phyloP scores from a whole-genome alignment of 2,888 invertebrate genomes.

The Periphyllus acericola region DNA sequence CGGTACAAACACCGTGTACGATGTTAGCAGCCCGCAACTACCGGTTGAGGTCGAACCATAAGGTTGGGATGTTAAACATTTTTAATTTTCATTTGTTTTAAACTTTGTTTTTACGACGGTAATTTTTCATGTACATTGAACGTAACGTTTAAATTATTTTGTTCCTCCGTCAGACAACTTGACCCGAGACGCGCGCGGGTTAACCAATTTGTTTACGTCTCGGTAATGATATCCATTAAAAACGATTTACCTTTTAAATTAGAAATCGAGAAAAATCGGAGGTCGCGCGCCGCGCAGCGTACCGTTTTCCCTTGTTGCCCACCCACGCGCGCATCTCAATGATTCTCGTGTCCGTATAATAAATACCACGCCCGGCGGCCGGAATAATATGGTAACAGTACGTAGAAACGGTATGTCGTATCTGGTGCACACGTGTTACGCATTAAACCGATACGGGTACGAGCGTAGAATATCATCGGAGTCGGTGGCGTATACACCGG shows the following conservation, averaged over 20 bases:
- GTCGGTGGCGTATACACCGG: too few relatives aligned
- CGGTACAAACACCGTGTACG: neutral
- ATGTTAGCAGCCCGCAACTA: neutral
- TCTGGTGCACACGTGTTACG: too few relatives aligned
- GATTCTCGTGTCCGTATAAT: neutral
- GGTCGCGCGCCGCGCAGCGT: neutral
- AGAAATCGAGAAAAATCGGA: conserved; percentile 39
- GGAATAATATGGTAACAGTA: too few relatives aligned
- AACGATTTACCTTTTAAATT: conserved; percentile 30
- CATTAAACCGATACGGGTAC: too few relatives aligned
- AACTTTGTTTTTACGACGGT: conserved; percentile 2
- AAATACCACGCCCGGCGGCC: too few relatives aligned
- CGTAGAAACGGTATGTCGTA: too few relatives aligned
- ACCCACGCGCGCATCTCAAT: neutral
- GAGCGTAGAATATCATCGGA: too few relatives aligned
- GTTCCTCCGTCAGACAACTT: conserved; percentile 1
- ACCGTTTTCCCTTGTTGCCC: too few relatives aligned
- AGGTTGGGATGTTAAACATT: neutral
- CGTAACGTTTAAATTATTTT: neutral
- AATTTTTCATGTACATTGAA: conserved; percentile 9
- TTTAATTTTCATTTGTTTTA: neutral
- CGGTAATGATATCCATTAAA: conserved; percentile 11
- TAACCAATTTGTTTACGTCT: conserved; percentile 27
- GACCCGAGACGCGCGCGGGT: neutral
- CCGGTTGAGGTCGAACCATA: neutral